Conservation (phyloP, 2,888 invertebrate genomes). For the Sericinus montela region DNA sequence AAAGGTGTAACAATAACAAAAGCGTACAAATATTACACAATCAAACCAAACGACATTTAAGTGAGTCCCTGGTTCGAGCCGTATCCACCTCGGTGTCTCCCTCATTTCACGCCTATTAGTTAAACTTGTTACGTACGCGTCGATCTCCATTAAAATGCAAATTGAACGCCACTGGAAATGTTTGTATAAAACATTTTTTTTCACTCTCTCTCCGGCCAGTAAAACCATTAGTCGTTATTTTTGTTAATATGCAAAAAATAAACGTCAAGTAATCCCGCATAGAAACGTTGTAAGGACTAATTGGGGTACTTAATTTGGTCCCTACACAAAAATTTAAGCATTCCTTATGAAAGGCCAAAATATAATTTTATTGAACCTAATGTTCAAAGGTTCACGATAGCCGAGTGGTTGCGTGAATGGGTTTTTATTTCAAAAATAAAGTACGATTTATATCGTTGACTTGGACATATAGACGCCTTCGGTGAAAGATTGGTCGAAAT, state of each 20-base stretch:
- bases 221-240: conserved; percentile 5
- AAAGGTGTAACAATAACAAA: neutral
- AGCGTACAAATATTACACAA: conserved; percentile 7
- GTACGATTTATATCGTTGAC: too few relatives aligned
- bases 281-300: neutral
- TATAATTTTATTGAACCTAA: neutral
- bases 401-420: too few relatives aligned
- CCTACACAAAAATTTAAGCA: neutral
- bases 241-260: conserved; percentile 5
- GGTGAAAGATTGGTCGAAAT: too few relatives aligned
- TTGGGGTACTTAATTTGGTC: neutral
- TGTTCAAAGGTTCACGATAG: too few relatives aligned
- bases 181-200: conserved; percentile 57
- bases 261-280: neutral
- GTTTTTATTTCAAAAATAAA: too few relatives aligned
- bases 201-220: conserved; percentile 24
- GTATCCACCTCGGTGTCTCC: conserved; percentile 31
- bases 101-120: conserved; percentile 75
- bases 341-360: too few relatives aligned
- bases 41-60: conserved; percentile 11
- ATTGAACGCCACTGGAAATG: conserved; percentile 69
- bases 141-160: conserved; percentile 78
- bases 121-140: conserved; percentile 75
- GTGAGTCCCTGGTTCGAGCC: conserved; percentile 9
- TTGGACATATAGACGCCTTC: too few relatives aligned